Evolutionary conservation across 2,888 invertebrate genomes (phyloP).

Genomic region (Protodeltote pygarga): DNA sequence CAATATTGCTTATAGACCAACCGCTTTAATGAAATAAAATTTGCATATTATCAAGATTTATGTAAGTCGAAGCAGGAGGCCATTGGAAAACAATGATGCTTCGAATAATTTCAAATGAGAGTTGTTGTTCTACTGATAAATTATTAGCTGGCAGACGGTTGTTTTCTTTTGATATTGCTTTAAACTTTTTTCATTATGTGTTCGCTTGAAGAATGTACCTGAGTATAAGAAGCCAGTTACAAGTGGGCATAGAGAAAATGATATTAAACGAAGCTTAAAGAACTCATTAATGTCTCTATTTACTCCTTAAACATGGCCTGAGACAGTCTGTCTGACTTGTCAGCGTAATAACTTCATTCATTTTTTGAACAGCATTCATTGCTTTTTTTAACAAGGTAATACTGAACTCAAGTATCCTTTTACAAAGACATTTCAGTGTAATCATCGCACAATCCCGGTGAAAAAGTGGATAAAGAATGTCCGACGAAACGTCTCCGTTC

Average conservation of each 20-base stretch:
- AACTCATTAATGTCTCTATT: conserved; percentile 7
- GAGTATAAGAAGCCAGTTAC: conserved; percentile 9
- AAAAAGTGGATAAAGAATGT: conserved; percentile 25
- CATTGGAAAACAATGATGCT: conserved; percentile 79
- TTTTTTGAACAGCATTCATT: conserved; percentile 23
- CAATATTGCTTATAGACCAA: conserved; percentile 82
- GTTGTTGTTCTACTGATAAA: conserved; percentile 47
- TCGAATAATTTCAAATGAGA: conserved; percentile 58
- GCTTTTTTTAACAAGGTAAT: conserved; percentile 2
- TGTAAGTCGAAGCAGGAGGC: conserved; percentile 60
- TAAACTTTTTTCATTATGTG: conserved; percentile 39
- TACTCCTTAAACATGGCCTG: conserved; percentile 13
- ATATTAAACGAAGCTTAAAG: conserved; percentile 16
- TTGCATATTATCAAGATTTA: conserved; percentile 86
- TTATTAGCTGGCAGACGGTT: conserved; percentile 42
- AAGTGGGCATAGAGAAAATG: conserved; percentile 21
- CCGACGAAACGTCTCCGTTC: conserved; percentile 4
- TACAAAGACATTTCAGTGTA: conserved; percentile 19
- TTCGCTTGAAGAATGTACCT: conserved; percentile 3
- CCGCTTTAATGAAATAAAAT: conserved; percentile 86
- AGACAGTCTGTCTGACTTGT: conserved; percentile 19
- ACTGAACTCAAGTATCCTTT: conserved; percentile 3
- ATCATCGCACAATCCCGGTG: conserved; percentile 10
- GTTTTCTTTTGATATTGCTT: conserved; percentile 10
- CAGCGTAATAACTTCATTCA: conserved; percentile 25